These are phyloP conservation scores for Daphoenositta chrysoptera DNA, from an alignment of 2,113 vertebrate genomes.

Conservation along the genomic window DNA sequence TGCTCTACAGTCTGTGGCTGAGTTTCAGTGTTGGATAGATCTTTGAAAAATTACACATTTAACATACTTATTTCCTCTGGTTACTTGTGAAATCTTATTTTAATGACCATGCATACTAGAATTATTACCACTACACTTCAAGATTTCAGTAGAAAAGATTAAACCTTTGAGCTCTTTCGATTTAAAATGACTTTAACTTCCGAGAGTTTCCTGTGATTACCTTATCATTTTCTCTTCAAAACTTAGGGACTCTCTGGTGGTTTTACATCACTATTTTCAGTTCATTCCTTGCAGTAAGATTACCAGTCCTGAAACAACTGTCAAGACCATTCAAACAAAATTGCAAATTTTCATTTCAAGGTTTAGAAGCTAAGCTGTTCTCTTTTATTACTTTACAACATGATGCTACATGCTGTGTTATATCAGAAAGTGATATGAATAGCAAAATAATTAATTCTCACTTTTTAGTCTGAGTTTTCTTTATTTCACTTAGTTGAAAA, in stretches of 20 bases:
- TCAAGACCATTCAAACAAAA: conserved; percentile 33
- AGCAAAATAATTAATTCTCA: background rate
- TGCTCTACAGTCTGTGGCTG: background rate
- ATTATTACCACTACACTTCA: conserved; percentile 33
- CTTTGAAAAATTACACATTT: conserved; percentile 30
- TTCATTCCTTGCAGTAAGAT: conserved; percentile 5
- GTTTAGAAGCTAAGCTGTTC: conserved; percentile 22
- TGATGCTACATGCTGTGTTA: background rate
- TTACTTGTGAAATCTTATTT: conserved; percentile 40
- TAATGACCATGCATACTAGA: conserved; percentile 32
- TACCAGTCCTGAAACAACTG: conserved; percentile 39
- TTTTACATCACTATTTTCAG: conserved; percentile 1
- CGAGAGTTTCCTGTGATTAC: conserved; percentile 2
- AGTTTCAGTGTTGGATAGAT: background rate
- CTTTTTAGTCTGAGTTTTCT: background rate
- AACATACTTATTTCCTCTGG: conserved; percentile 16
- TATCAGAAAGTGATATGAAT: background rate
- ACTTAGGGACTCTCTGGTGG: background rate
- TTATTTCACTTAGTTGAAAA: background rate
- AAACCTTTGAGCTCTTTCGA: conserved; percentile 26
- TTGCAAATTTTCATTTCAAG: conserved; percentile 35
- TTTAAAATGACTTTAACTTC: conserved; percentile 38
- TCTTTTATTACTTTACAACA: conserved; percentile 31
- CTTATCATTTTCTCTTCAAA: conserved; percentile 29
- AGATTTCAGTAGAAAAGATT: conserved; percentile 15